phyloP scores from a whole-genome alignment of 2,888 invertebrate species.

The Drosophila gaucha region DNA sequence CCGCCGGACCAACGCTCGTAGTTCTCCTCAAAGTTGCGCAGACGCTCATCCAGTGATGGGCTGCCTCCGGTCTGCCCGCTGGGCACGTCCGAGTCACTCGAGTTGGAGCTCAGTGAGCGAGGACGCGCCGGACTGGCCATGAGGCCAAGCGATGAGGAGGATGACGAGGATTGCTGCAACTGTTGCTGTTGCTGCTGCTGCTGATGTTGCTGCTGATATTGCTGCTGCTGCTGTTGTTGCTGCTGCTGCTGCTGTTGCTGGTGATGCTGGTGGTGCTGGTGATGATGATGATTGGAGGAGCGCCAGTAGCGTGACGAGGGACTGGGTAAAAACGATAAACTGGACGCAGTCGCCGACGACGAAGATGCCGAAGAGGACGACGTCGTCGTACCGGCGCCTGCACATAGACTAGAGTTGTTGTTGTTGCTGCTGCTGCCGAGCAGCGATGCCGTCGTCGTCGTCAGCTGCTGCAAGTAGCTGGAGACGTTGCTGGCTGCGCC shows the following conservation, averaged over 20 bases:
- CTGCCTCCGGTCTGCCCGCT: slow-evolving; percentile 86
- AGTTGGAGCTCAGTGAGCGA: slow-evolving; percentile 91
- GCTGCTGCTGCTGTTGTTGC: slow-evolving; percentile 49
- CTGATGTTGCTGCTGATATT: slow-evolving; percentile 39
- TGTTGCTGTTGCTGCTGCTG: slow-evolving; percentile 49
- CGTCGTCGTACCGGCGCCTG: slow-evolving; percentile 41
- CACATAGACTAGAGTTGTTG: slow-evolving; percentile 83
- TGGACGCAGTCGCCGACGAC: slow-evolving; percentile 52
- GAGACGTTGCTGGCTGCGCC: slow-evolving; percentile 23
- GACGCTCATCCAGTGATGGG: slow-evolving; percentile 94
- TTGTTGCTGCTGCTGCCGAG: slow-evolving; percentile 55
- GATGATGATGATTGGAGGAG: slow-evolving; percentile 74
- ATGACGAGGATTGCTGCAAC: slow-evolving; percentile 26
- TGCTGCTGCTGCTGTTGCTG: slow-evolving; percentile 56
- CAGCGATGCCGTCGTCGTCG: slow-evolving; percentile 34
- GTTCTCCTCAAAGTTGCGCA: slow-evolving; percentile 96
- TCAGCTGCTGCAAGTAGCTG: slow-evolving; percentile 55
- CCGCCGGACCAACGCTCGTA: slow-evolving; percentile 94
- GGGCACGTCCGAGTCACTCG: slow-evolving; percentile 88
- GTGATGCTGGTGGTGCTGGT: slow-evolving; percentile 59
- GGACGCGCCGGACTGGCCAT: slow-evolving; percentile 88
- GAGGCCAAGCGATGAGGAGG: slow-evolving; percentile 84
- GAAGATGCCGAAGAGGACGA: slow-evolving; percentile 67
- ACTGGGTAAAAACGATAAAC: slow-evolving; percentile 66
- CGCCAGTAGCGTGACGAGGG: slow-evolving; percentile 77